A percentile compares a stretch with the other conserved stretches of the same genome.
phyloP scores from a whole-genome alignment of 2,888 invertebrate species.

The Dorcus hopei region DNA sequence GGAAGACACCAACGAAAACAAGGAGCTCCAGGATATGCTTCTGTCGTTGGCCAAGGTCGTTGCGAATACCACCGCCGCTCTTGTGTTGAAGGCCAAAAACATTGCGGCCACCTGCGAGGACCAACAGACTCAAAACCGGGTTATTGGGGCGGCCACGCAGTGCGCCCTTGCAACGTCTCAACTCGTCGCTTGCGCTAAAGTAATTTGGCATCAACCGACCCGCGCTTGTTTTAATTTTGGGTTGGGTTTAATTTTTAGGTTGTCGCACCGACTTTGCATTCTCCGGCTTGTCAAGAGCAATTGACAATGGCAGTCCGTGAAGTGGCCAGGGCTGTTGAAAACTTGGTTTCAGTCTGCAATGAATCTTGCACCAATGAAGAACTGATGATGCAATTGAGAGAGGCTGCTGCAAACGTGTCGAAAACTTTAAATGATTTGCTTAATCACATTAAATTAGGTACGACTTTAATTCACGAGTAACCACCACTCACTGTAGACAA shows the following conservation, averaged over 20 bases:
- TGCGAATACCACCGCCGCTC: conserved; percentile 94
- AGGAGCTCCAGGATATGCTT: conserved; percentile 84
- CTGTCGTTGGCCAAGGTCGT: conserved; percentile 94
- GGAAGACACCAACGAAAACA: conserved; percentile 81
- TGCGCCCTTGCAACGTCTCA: conserved; percentile 97
- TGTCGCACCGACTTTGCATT: conserved; percentile 80
- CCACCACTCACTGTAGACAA: no score
- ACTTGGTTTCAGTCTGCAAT: conserved; percentile 78
- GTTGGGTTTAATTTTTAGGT: conserved; percentile 51
- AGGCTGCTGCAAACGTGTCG: conserved; percentile 85
- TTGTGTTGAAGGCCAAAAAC: conserved; percentile 94
- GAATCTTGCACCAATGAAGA: conserved; percentile 62
- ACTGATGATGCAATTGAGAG: conserved; percentile 70
- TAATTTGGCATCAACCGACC: conserved; percentile 35
- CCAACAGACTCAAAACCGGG: conserved; percentile 76
- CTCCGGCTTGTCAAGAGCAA: conserved; percentile 84
- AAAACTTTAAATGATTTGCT: conserved; percentile 85
- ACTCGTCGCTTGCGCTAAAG: conserved; percentile 94
- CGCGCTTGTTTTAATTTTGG: background rate
- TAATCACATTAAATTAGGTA: conserved; percentile 72
- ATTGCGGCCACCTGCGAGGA: conserved; percentile 88
- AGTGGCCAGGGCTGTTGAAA: conserved; percentile 89
- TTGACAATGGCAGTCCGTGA: conserved; percentile 88
- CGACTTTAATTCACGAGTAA: background rate
- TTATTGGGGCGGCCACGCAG: conserved; percentile 94